Evolutionary conservation across 2,113 vertebrate genomes (phyloP).

Genomic region (Crotalus tigris): DNA sequence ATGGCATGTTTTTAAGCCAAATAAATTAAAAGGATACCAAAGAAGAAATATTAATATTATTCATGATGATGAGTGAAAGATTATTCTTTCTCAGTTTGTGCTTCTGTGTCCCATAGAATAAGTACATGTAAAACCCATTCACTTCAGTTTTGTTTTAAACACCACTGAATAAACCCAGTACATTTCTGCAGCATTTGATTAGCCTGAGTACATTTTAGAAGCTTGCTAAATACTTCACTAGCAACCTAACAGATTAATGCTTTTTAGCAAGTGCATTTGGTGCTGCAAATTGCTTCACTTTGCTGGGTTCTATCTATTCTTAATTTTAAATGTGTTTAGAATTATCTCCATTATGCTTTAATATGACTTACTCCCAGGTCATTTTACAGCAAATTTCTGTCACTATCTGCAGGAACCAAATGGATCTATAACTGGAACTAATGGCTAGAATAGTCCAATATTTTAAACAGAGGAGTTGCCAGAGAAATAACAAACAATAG

Average conservation of each 20-base stretch:
- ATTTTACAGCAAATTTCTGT: background rate
- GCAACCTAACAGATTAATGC: background rate
- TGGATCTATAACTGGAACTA: background rate
- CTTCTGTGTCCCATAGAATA: background rate
- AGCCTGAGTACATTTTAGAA: background rate
- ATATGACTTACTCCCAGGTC: background rate
- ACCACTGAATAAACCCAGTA: background rate
- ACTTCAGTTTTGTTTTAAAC: background rate
- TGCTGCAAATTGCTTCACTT: background rate
- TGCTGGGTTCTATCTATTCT: background rate
- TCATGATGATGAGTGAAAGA: background rate
- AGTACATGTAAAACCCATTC: background rate
- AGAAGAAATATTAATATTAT: background rate
- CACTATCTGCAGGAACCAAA: background rate
- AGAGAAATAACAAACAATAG: background rate
- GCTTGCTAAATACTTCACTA: background rate
- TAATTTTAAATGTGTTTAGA: background rate
- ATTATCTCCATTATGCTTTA: background rate
- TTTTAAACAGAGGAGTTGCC: background rate
- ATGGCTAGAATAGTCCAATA: background rate
- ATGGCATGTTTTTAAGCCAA: constrained; percentile 6
- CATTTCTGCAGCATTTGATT: background rate
- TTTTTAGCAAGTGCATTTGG: background rate
- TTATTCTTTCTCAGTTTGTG: background rate
- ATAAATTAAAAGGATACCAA: background rate